Conservation (phyloP, 1,140 invertebrate genomes). For the Hestina assimilis region DNA sequence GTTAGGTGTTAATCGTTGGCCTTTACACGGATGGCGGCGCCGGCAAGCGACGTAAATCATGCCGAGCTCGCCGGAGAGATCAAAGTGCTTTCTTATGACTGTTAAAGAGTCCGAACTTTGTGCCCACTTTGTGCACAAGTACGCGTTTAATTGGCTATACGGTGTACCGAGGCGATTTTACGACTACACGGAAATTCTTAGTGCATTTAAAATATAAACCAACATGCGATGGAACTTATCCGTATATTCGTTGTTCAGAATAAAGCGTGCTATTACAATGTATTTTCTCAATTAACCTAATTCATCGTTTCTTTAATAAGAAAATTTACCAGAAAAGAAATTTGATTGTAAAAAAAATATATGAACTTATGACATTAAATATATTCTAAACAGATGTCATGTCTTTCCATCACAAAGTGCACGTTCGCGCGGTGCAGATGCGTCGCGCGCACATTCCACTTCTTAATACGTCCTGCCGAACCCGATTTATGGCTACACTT, state of each 20-base stretch:
- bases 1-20: neutral
- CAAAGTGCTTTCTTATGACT: conserved; percentile 14
- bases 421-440: neutral
- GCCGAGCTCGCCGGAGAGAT: conserved; percentile 5
- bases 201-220: neutral
- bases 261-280: too few species aligned
- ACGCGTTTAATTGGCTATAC: conserved; percentile 8
- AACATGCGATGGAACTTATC: neutral
- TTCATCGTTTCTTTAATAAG: too few species aligned
- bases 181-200: conserved; percentile 8
- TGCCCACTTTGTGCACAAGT: conserved; percentile 12
- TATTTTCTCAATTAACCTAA: too few species aligned
- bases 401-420: neutral
- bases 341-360: too few species aligned
- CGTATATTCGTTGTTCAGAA: too few species aligned
- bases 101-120: conserved; percentile 8
- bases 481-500: conserved; percentile 2
- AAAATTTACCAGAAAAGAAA: too few species aligned
- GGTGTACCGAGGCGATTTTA: neutral
- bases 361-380: too few species aligned
- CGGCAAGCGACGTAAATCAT: conserved; percentile 12
- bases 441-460: neutral
- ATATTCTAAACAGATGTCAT: neutral
- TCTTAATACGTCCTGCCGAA: conserved; percentile 11
- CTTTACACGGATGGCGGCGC: neutral